phyloP scores from a whole-genome alignment of 2,888 invertebrate species.

The Galerucella nymphaeae region DNA sequence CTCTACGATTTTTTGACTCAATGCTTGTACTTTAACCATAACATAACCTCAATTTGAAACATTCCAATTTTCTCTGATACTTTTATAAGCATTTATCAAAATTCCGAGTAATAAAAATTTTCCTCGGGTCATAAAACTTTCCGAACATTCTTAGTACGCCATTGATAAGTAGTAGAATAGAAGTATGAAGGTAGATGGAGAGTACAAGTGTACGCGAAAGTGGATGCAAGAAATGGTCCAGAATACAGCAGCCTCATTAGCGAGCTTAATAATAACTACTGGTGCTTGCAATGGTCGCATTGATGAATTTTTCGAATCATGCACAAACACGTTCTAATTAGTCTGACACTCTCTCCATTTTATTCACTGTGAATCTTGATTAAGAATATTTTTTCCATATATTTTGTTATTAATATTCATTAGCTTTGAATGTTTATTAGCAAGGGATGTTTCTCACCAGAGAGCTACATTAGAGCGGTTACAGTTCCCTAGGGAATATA shows the following conservation, averaged over 20 bases:
- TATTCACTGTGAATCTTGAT: neutral
- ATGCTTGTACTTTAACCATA: too few species aligned
- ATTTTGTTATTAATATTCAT: too few species aligned
- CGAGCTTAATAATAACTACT: constrained; percentile 52
- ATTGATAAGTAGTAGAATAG: constrained; percentile 2
- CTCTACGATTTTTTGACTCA: too few species aligned
- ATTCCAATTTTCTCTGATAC: too few species aligned
- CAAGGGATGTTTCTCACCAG: too few species aligned
- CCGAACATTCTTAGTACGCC: neutral
- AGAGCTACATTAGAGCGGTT: too few species aligned
- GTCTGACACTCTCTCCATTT: constrained; percentile 39
- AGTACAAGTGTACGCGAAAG: constrained; percentile 25
- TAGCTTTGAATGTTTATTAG: too few species aligned
- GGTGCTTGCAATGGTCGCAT: constrained; percentile 53
- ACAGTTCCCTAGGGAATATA: too few species aligned
- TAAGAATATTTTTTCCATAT: neutral
- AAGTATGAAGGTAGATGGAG: neutral
- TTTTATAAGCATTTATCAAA: neutral
- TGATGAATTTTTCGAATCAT: constrained; percentile 56
- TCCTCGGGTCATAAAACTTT: neutral
- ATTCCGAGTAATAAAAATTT: neutral
- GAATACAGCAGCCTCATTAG: constrained; percentile 58
- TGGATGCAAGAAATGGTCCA: constrained; percentile 38
- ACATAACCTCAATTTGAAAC: too few species aligned
- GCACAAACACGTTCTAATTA: constrained; percentile 55